phyloP scores from a whole-genome alignment of 2,888 invertebrate species.

The Resseliella maxima region DNA sequence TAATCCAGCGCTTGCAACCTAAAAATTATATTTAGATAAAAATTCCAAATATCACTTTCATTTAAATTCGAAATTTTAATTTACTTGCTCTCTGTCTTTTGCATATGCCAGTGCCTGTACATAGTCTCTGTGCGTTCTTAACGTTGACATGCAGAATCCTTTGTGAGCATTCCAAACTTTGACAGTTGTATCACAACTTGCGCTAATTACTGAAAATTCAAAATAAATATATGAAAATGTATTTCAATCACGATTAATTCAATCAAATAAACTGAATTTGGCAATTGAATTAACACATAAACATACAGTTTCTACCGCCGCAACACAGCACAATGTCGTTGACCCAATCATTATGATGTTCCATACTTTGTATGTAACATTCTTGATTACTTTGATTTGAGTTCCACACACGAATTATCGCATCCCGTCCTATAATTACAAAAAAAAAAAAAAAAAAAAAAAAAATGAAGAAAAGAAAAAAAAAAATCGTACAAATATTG shows the following conservation, averaged over 20 bases:
- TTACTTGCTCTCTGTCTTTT: conserved; percentile 89
- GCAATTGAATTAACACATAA: background rate
- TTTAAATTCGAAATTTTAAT: background rate
- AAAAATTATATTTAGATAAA: background rate
- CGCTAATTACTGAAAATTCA: conserved; percentile 85
- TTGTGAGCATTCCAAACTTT: conserved; percentile 99
- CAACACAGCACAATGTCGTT: conserved; percentile 99
- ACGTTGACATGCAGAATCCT: conserved; percentile 98
- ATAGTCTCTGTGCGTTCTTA: conserved; percentile 98
- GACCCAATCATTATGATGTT: conserved; percentile 99
- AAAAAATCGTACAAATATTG: too few relatives aligned
- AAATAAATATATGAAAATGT: background rate
- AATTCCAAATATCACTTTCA: background rate
- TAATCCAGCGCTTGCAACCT: conserved; percentile 91
- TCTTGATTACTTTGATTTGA: conserved; percentile 73
- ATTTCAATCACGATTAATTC: too few relatives aligned
- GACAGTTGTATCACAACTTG: conserved; percentile 98
- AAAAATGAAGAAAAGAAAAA: too few relatives aligned
- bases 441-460: too few relatives aligned
- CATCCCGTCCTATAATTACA: conserved; percentile 86
- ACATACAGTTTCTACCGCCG: conserved; percentile 90
- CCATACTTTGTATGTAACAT: conserved; percentile 94
- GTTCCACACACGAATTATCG: conserved; percentile 95
- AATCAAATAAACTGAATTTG: too few relatives aligned
- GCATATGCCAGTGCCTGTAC: conserved; percentile 98